phyloP scores from a whole-genome alignment of 2,888 invertebrate species.

The Tetragnatha montana region DNA sequence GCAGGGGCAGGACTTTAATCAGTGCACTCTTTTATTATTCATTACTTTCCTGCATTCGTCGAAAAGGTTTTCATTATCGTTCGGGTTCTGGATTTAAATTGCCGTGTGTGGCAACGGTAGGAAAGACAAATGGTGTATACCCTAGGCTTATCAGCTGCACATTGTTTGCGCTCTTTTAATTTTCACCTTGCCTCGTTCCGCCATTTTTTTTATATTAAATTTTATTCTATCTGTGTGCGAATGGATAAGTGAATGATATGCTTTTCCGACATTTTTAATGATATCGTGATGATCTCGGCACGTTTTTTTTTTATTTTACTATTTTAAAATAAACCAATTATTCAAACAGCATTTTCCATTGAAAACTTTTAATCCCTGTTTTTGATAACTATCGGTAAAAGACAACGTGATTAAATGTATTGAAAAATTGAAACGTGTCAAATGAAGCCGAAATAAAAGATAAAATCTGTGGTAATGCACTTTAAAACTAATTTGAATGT shows the following conservation, averaged over 20 bases:
- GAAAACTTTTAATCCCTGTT: no score
- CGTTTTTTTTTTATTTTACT: neutral
- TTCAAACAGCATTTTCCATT: no score
- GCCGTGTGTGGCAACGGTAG: constrained; percentile 42
- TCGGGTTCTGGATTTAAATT: constrained; percentile 40
- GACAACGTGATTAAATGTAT: no score
- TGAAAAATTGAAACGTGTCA: no score
- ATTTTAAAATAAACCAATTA: neutral
- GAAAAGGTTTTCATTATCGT: constrained; percentile 63
- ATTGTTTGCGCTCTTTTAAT: constrained; percentile 7
- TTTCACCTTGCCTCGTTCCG: neutral
- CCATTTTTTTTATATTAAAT: neutral
- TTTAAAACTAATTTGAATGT: no score
- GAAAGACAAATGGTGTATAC: constrained; percentile 37
- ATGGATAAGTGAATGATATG: neutral
- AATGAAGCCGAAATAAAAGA: no score
- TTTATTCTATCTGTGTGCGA: neutral
- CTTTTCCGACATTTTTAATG: neutral
- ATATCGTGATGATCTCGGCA: neutral
- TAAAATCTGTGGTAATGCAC: no score
- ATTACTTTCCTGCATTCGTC: constrained; percentile 50
- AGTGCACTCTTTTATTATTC: constrained; percentile 55
- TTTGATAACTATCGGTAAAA: no score
- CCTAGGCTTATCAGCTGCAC: constrained; percentile 47
- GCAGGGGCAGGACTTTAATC: constrained; percentile 44